Base-by-base conservation (phyloP, 2,113 vertebrate species). In the Vulpes ferrilata region DNA sequence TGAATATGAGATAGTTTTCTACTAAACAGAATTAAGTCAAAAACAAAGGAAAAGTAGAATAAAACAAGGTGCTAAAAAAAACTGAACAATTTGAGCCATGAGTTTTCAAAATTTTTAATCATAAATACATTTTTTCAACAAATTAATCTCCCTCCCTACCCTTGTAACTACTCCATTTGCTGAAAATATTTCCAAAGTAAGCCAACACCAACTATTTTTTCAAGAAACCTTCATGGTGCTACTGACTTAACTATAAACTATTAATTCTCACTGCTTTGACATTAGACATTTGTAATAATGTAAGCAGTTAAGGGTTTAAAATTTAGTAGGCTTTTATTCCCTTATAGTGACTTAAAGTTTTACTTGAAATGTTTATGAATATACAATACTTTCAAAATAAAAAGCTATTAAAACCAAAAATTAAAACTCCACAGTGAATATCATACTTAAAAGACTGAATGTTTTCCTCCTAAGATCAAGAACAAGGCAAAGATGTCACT, bases 331-430 rank as follows among this genome's bases (percentile, higher is more conserved):
- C 80, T 89, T 82, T 38, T 79, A 79, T 79, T 78, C n/a, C 38
- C 62, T 55, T 85, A 79, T 67, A 79, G 2, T 85, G 32, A 27
- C n/a, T 88, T 64, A 57, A 48, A n/a, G 30, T 85, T 64, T 64
- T 92, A 43, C 16, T 55, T 65, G 27, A 92, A 82, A 74, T 48
- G 10, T 30, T 19, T 92, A 79, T 86, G 32, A 82, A 64, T 57
- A 80, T 19, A 15, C 2, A 60, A 38, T 13, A 79, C 12, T 60
- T 71, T 59, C 62, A 16, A 88, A 88, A 76, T 17, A 74, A 92
- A 88, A 88, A 76, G 55, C 32, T 93, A 92, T 57, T 65, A 65
- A 92, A 82, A 74, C 48, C 62, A 90, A 92, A 92, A 92, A 73
- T 71, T 53, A 73, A 80, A 88, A 82, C 60, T 51, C 27, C 12